Base-by-base conservation (phyloP, 2,888 invertebrate genomes). In the Diarsia rubi region DNA sequence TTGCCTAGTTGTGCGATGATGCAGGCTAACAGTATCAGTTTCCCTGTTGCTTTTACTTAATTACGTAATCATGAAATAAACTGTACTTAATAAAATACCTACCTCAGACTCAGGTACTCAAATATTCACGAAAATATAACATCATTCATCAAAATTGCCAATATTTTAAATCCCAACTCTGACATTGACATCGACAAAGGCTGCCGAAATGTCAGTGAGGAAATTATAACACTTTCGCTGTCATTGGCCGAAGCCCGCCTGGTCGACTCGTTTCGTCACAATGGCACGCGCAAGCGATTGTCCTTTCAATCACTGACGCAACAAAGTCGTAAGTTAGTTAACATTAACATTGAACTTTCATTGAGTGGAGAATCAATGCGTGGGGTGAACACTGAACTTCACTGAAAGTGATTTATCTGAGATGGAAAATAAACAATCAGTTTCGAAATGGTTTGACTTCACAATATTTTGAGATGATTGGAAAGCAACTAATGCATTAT, bases 141-240 rank as follows among this genome's bases (percentile, higher is more conserved):
- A 27, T 47, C 9, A 65, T 66, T 44, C 1, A 57, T 52, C 37
- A 42, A n/a, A 31, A n/a, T 31, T 0, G 14, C 27, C 24, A 37
- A 62, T 52, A 16, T 69, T 54, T 60, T 54, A 8, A 42, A 67
- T 52, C 11, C n/a, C 37, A 31, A 12, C 2, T 5, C 27, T 63
- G 75, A 73, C 77, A 78, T 68, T 83, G 77, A 83, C 79, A 74
- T 68, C 67, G 6, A 59, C 79, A 85, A 83, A 86, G 74, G 86
- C 81, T 67, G 80, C 81, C 88, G 86, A 85, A 83, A 80, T 78
- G 73, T 69, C 81, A 65, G 70, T 81, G 80, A 80, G 78, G 75
- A 75, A 90, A 90, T 88, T 88, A 87, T 86, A 90, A 88, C 89
- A 91, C 91, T 91, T 89, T 89, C 90, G 85, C 88, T 83, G 78